Percentiles rank a stretch among this genome's conserved stretches.
Evolutionary conservation across 2,797 vertebrate genomes (phyloP).

Genomic region (Myripristis jacobus): DNA sequence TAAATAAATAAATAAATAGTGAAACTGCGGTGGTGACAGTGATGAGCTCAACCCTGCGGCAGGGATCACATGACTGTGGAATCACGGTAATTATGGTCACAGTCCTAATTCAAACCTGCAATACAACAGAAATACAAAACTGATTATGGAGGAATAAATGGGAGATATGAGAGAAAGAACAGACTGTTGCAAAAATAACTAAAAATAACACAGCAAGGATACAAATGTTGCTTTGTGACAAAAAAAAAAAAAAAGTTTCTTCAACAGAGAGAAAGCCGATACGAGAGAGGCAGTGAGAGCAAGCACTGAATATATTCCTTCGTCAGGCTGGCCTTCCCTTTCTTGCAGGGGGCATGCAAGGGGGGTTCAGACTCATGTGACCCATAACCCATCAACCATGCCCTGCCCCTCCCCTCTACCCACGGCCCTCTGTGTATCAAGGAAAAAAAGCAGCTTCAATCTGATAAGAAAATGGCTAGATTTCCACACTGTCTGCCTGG

Average conservation of each 20-base stretch:
- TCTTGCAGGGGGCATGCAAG: conserved; percentile 17
- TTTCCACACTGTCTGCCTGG: conserved; percentile 46
- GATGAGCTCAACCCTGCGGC: too few species aligned
- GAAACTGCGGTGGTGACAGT: too few species aligned
- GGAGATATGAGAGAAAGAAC: conserved; percentile 11
- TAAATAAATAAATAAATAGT: too few species aligned
- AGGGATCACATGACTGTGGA: too few species aligned
- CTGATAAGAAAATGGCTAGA: conserved; percentile 44
- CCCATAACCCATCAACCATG: conserved; percentile 22
- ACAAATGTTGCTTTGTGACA: background rate
- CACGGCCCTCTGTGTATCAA: conserved; percentile 16
- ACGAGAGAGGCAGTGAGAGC: background rate
- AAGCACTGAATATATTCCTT: conserved; percentile 15
- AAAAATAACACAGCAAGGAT: background rate
- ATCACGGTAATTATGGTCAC: too few species aligned
- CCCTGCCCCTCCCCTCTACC: conserved; percentile 3
- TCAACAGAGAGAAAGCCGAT: conserved; percentile 1
- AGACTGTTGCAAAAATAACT: background rate
- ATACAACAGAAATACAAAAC: conserved; percentile 21
- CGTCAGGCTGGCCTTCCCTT: conserved; percentile 16
- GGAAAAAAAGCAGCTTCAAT: conserved; percentile 37
- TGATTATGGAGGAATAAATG: conserved; percentile 7
- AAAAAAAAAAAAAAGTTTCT: background rate
- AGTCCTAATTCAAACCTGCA: too few species aligned
- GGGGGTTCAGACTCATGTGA: conserved; percentile 42